A percentile compares a stretch with the other conserved stretches of the same genome.
Evolutionary conservation across 2,888 invertebrate genomes (phyloP).

Genomic region (Acleris literana): DNA sequence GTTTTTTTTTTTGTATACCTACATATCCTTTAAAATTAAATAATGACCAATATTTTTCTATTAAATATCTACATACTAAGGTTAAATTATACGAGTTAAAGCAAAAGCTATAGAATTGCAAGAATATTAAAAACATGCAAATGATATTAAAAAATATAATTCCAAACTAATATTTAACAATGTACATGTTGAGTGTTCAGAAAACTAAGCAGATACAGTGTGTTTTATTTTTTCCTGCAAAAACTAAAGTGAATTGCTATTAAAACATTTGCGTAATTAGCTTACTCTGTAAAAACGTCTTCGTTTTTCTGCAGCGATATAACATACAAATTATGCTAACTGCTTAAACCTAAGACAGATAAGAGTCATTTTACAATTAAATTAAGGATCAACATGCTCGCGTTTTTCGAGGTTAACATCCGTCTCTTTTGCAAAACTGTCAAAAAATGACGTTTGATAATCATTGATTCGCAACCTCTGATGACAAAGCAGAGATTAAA

Average conservation of each 20-base stretch:
- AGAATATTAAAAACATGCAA: constrained; percentile 56
- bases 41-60: too few species aligned
- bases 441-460: not conserved
- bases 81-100: constrained; percentile 40
- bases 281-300: not conserved
- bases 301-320: constrained; percentile 10
- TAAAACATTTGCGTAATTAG: not conserved
- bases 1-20: too few species aligned
- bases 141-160: constrained; percentile 33
- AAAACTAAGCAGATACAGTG: constrained; percentile 1
- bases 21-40: too few species aligned
- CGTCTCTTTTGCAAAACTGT: not conserved
- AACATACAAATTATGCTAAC: not conserved
- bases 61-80: not conserved
- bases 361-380: not conserved
- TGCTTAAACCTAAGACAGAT: constrained; percentile 2
- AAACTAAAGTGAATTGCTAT: not conserved
- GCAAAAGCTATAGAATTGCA: constrained; percentile 60
- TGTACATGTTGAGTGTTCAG: constrained; percentile 17
- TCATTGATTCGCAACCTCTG: not conserved
- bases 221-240: not conserved
- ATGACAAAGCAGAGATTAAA: not conserved
- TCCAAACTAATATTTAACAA: not conserved
- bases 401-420: not conserved
- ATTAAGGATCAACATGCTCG: not conserved